Evolutionary conservation across 2,888 invertebrate genomes (phyloP), one percentile per base, ranked within the genome.

Genomic region (Lissocephala sabroskyi): DNA sequence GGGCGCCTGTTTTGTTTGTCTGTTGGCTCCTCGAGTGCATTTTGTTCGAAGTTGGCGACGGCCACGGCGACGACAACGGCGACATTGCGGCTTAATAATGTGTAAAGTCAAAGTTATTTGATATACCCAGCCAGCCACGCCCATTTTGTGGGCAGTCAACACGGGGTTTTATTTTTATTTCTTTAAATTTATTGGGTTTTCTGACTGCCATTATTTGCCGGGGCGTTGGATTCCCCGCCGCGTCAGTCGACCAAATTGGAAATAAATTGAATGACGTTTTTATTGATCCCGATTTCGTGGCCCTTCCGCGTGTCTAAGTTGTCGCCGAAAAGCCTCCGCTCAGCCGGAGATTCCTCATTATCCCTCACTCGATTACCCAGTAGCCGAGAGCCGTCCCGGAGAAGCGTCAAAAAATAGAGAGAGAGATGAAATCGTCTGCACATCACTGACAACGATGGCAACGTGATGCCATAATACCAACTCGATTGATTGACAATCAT

Each of bases 91-190:
- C 79, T 77, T 77, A 77, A 77, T 77, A 77, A 77, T 79, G 77
- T 77, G 77, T 77, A 77, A 77, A 77, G 79, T 75, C 79, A 70
- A 74, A 79, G 79, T 78, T 79, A 77, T 77, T 77, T 77, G 76
- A 75, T 73, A 68, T 67, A 61, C 66, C 61, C 67, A 76, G n/a
- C n/a, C n/a, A n/a, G n/a, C n/a, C n/a, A n/a, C n/a, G n/a, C n/a
- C n/a, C n/a, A n/a, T n/a, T n/a, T n/a, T n/a, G n/a, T n/a, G n/a
- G n/a, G n/a, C n/a, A n/a, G n/a, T n/a, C n/a, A n/a, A n/a, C n/a
- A n/a, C n/a, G n/a, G n/a, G n/a, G n/a, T n/a, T 49, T 55, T 58
- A 55, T 63, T 61, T 62, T 76, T 64, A 73, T 73, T 23, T 57
- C 68, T 67, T 78, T 67, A 79, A 73, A 73, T 73, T 73, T 73